phyloP scores from a whole-genome alignment of 2,113 vertebrate species.

The Nestor notabilis region DNA sequence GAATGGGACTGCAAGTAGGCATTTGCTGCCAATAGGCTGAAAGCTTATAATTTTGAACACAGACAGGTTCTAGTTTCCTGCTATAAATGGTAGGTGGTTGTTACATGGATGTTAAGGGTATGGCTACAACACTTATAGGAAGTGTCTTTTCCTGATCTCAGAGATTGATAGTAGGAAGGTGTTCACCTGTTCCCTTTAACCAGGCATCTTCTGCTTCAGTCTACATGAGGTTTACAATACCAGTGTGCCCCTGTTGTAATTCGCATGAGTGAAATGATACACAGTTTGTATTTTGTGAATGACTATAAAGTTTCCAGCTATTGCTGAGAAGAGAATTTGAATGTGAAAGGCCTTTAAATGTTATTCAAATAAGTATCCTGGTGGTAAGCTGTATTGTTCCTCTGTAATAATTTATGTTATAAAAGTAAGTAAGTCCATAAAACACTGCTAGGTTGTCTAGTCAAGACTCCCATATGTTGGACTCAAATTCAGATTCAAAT shows the following conservation, averaged over 20 bases:
- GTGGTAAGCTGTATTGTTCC: background rate
- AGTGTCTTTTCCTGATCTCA: background rate
- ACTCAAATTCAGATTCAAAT: background rate
- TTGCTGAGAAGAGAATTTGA: background rate
- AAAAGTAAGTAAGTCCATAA: background rate
- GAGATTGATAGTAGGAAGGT: background rate
- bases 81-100: background rate
- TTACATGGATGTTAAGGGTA: background rate
- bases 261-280: background rate
- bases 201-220: background rate
- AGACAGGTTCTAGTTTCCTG: background rate
- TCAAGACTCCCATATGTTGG: accelerated
- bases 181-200: background rate
- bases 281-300: background rate
- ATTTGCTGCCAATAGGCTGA: background rate
- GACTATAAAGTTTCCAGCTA: background rate
- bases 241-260: background rate
- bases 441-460: background rate
- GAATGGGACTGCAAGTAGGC: background rate
- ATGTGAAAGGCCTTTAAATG: background rate
- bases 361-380: background rate
- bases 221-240: accelerated
- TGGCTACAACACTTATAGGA: background rate
- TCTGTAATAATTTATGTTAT: background rate
- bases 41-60: background rate